Evolutionary conservation across 2,797 vertebrate genomes (phyloP).

Genomic region (Falco rusticolus): DNA sequence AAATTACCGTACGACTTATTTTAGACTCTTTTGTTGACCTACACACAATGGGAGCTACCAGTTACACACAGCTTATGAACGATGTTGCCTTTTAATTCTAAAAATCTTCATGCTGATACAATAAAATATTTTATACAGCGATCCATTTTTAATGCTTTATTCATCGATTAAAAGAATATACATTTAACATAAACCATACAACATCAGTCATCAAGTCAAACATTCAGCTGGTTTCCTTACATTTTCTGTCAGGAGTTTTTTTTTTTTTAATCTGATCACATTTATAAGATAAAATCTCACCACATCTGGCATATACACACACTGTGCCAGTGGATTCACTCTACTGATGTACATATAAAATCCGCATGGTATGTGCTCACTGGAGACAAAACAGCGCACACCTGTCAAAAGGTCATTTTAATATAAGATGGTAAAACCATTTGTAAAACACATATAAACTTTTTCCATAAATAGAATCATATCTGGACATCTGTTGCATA

Average conservation of each 20-base stretch:
- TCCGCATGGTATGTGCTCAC: slow-evolving; percentile 91
- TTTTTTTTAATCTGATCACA: slow-evolving; percentile 81
- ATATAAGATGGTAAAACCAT: slow-evolving; percentile 98
- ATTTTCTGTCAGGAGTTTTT: slow-evolving; percentile 86
- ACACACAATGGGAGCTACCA: slow-evolving; percentile 60
- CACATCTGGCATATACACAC: slow-evolving; percentile 87
- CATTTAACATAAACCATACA: slow-evolving; percentile 96
- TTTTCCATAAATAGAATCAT: slow-evolving; percentile 97
- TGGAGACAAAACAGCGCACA: slow-evolving; percentile 92
- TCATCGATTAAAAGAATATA: slow-evolving; percentile 99
- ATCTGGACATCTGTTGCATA: slow-evolving; percentile 89
- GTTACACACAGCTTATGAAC: slow-evolving; percentile 51
- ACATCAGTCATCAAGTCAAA: slow-evolving; percentile 93
- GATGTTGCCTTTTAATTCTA: slow-evolving; percentile 58
- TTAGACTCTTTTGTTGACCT: slow-evolving; percentile 54
- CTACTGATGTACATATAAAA: slow-evolving; percentile 94
- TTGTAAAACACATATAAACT: slow-evolving; percentile 95
- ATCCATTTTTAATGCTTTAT: slow-evolving; percentile 92
- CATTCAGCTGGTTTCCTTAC: slow-evolving; percentile 91
- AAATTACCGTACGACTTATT: not conserved
- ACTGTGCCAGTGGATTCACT: slow-evolving; percentile 89
- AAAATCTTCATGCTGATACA: slow-evolving; percentile 72
- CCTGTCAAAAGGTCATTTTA: slow-evolving; percentile 92
- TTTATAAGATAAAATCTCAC: slow-evolving; percentile 90
- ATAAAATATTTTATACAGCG: slow-evolving; percentile 77